These are phyloP conservation scores for Etheostoma perlongum DNA, from an alignment of 2,797 vertebrate genomes.

Conservation along the genomic window DNA sequence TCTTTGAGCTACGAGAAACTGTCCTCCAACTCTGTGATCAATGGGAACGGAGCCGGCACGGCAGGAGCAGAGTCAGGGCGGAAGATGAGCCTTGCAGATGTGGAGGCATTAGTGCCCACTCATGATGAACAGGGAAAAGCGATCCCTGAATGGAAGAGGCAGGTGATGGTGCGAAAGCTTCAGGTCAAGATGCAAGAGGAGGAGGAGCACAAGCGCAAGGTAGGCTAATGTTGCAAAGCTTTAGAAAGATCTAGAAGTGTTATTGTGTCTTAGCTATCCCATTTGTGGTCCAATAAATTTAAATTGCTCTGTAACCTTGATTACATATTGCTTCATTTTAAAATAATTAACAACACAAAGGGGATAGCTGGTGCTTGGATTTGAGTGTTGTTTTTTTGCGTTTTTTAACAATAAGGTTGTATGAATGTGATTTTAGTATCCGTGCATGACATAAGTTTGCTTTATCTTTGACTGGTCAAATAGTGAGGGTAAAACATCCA, in stretches of 20 bases:
- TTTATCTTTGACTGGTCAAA: constrained; percentile 1
- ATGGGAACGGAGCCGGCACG: constrained; percentile 81
- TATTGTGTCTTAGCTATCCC: constrained; percentile 58
- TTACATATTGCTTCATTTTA: not conserved
- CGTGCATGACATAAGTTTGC: constrained; percentile 39
- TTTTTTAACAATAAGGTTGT: constrained; percentile 14
- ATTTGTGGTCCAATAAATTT: constrained; percentile 56
- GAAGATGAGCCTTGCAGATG: constrained; percentile 84
- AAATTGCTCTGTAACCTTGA: constrained; percentile 1
- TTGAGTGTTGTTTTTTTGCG: constrained; percentile 51
- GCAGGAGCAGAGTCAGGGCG: constrained; percentile 63
- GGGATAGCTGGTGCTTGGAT: constrained; percentile 57
- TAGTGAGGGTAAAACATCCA: constrained; percentile 4
- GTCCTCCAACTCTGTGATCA: constrained; percentile 80
- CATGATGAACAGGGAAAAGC: constrained; percentile 92
- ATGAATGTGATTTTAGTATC: constrained; percentile 12
- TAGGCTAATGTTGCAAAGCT: constrained; percentile 68
- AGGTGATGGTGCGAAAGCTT: constrained; percentile 96
- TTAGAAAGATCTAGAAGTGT: not conserved
- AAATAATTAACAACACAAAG: constrained; percentile 38
- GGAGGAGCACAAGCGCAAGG: constrained; percentile 94
- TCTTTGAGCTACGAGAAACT: constrained; percentile 81
- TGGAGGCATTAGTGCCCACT: constrained; percentile 91
- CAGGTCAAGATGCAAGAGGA: constrained; percentile 97
- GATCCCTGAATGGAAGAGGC: constrained; percentile 95